Evolutionary conservation across 2,888 invertebrate genomes (phyloP).

Genomic region (Drosophila demipolita): DNA sequence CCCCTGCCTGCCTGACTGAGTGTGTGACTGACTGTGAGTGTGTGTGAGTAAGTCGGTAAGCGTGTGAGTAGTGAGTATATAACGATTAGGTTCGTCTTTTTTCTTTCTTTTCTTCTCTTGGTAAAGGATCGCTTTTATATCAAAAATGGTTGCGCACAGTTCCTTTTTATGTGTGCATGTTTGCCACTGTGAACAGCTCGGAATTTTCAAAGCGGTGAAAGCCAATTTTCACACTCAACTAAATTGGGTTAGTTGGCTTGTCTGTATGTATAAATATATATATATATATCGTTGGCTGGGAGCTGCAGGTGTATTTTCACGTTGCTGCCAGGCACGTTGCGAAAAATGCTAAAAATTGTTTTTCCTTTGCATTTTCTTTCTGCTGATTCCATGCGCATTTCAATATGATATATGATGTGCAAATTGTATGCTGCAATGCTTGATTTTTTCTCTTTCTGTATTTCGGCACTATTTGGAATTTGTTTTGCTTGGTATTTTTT

Average conservation of each 20-base stretch:
- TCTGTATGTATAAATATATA: conserved; percentile 1
- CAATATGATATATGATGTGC: conserved; percentile 76
- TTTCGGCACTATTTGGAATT: conserved; percentile 6
- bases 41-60: conserved; percentile 31
- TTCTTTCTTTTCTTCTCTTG: conserved; percentile 23
- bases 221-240: conserved; percentile 80
- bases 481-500: neutral
- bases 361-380: conserved; percentile 45
- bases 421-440: conserved; percentile 70
- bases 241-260: conserved; percentile 71
- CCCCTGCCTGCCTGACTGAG: conserved; percentile 15
- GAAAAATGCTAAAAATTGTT: conserved; percentile 57
- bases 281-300: conserved; percentile 9
- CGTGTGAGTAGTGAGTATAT: conserved; percentile 48
- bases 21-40: conserved; percentile 28
- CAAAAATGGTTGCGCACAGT: conserved; percentile 59
- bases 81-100: conserved; percentile 44
- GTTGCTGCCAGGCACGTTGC: conserved; percentile 48
- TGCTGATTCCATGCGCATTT: conserved; percentile 61
- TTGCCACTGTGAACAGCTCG: conserved; percentile 63
- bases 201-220: conserved; percentile 75
- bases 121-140: conserved; percentile 48
- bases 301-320: conserved; percentile 57
- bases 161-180: conserved; percentile 39
- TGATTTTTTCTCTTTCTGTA: conserved; percentile 38